Evolutionary conservation across 2,797 vertebrate genomes (phyloP), one percentile per base, ranked within the genome.

Genomic region (Lagorchestes hirsutus): DNA sequence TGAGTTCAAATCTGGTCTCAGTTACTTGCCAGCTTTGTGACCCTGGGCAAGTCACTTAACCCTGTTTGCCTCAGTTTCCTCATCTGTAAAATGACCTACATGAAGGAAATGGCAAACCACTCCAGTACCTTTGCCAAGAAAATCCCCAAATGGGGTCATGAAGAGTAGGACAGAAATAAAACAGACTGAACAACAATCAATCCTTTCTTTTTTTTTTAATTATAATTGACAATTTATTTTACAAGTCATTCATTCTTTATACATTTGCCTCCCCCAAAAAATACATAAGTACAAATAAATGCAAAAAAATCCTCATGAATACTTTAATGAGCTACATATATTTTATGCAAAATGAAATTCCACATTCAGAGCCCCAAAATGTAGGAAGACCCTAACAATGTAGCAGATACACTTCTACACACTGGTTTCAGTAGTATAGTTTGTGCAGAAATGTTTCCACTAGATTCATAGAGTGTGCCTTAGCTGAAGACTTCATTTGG

Each of bases 341-440:
- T 55, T 55, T 67, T 14, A 55, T 34, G 1, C 40, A 94, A 55
- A 55, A 55, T 55, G 31, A 14, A 97, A 55, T 82, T 98, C 67
- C 93, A 97, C 94, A 98, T 97, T 93, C 95, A 96, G 97, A 98
- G 97, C 91, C 97, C 93, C 93, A 97, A 97, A 97, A 97, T 95
- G 98, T 54, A 96, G 98, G 97, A 92, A 98, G 98, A 98, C 99
- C 98, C 99, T 99, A 99, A 98, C 99, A 99, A 99, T 93, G 98
- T 98, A 99, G 98, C 99, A 99, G 99, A 99, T 99, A 99, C 99
- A 98, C 99, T 99, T 99, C 99, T 98, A 98, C 99, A 99, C 99
- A 99, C 99, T 99, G 99, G 98, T 98, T 98, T 97, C 98, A 98
- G 98, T 97, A 74, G 96, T 98, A 98, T 98, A 99, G 99, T 99